Conservation (phyloP, 2,113 vertebrate species). For the Thunnus maccoyii region DNA sequence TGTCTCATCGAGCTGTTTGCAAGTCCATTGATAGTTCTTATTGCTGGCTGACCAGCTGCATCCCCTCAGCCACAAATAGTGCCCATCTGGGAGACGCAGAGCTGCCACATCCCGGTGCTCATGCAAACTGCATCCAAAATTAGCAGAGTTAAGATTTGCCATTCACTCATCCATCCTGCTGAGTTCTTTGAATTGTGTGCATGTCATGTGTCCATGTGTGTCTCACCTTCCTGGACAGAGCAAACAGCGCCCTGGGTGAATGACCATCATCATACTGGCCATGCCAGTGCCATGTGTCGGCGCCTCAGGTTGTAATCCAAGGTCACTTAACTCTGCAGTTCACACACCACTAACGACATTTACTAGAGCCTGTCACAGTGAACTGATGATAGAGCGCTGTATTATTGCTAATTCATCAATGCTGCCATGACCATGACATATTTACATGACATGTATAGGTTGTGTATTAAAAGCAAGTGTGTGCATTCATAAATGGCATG, state of each 20-base stretch:
- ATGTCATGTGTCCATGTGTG: background rate
- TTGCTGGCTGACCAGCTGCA: conserved; percentile 59
- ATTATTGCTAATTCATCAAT: conserved; percentile 44
- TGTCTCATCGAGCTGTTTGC: conserved; percentile 31
- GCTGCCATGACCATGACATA: conserved; percentile 25
- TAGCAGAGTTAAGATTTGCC: conserved; percentile 15
- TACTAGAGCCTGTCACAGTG: conserved; percentile 23
- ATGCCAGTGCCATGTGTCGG: conserved; percentile 43
- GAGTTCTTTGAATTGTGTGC: conserved; percentile 8
- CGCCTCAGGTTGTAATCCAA: conserved; percentile 55
- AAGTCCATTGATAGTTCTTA: conserved; percentile 40
- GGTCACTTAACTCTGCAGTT: conserved; percentile 55
- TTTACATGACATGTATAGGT: conserved; percentile 35
- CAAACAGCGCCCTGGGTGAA: conserved; percentile 22
- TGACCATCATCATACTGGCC: conserved; percentile 28
- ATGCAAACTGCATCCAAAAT: conserved; percentile 20
- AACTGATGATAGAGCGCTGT: conserved; percentile 20
- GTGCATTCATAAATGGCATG: conserved; percentile 28
- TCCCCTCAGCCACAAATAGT: conserved; percentile 54
- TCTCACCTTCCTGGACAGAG: conserved; percentile 48
- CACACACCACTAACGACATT: conserved; percentile 26
- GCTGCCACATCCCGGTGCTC: conserved; percentile 40
- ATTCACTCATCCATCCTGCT: conserved; percentile 17
- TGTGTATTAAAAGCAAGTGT: conserved; percentile 11
- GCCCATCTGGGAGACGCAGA: conserved; percentile 35